phyloP scores from a whole-genome alignment of 1,140 invertebrate genomes.

The Himalopsyche phryganea region DNA sequence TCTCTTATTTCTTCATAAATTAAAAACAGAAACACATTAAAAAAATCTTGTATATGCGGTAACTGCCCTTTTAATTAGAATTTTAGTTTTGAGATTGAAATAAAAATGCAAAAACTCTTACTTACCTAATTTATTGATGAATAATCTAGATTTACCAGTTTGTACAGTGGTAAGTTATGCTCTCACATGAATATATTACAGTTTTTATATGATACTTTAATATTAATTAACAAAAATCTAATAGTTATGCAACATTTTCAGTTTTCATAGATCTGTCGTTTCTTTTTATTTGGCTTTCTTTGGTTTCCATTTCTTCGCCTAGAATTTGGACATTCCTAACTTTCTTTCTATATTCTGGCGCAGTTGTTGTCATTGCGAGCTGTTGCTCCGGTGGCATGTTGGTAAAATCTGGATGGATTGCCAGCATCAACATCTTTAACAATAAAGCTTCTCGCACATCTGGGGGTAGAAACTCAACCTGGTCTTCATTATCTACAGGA shows the following conservation, averaged over 20 bases:
- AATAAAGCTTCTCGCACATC: slow-evolving; percentile 65
- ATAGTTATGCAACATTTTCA: background rate
- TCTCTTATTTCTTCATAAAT: too few species aligned
- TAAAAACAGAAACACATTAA: too few species aligned
- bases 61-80: too few species aligned
- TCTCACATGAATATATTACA: slow-evolving; percentile 2
- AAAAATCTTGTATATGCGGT: too few species aligned
- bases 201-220: background rate
- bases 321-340: slow-evolving; percentile 60
- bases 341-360: slow-evolving; percentile 47
- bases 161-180: slow-evolving; percentile 17
- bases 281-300: slow-evolving; percentile 26
- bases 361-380: slow-evolving; percentile 44
- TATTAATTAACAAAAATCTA: slow-evolving; percentile 11
- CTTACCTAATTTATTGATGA: slow-evolving; percentile 26
- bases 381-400: slow-evolving; percentile 40
- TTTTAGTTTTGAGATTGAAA: background rate
- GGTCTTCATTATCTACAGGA: slow-evolving; percentile 48
- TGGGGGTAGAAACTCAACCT: slow-evolving; percentile 60
- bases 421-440: slow-evolving; percentile 65
- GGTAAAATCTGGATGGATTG: slow-evolving; percentile 61
- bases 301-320: slow-evolving; percentile 49
- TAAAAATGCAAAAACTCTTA: slow-evolving; percentile 17
- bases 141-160: slow-evolving; percentile 18
- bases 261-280: slow-evolving; percentile 19